Conservation (phyloP, 2,113 vertebrate species). For the Toxotes chatareus region DNA sequence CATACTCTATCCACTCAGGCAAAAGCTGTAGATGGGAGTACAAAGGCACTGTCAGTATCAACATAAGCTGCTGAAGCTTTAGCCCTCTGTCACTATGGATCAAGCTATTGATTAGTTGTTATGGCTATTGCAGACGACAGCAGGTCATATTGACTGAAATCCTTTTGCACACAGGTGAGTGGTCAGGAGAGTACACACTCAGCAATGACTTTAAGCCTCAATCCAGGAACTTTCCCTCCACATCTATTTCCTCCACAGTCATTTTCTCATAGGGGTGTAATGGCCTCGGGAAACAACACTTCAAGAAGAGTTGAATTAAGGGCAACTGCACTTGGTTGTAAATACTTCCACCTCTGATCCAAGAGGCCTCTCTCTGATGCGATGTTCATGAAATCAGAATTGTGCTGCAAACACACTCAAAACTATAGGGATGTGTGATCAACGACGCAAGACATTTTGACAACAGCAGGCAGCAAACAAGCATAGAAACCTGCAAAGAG, state of each 20-base stretch:
- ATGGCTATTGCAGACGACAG: conserved; percentile 61
- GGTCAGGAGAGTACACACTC: conserved; percentile 48
- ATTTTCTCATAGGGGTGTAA: conserved; percentile 6
- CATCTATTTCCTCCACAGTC: not conserved
- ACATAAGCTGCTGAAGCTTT: conserved; percentile 61
- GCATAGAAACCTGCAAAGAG: not conserved
- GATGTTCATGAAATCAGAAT: too few relatives aligned
- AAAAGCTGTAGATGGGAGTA: conserved; percentile 41
- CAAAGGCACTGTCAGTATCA: conserved; percentile 64
- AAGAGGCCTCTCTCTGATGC: too few relatives aligned
- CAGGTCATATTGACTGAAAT: conserved; percentile 65
- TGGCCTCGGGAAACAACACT: conserved; percentile 5
- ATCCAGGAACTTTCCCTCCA: not conserved
- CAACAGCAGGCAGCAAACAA: not conserved
- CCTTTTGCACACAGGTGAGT: conserved; percentile 58
- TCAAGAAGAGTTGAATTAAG: not conserved
- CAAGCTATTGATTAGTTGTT: conserved; percentile 74
- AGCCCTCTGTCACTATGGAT: conserved; percentile 65
- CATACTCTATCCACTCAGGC: conserved; percentile 38
- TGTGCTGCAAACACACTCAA: not conserved
- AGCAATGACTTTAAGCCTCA: conserved; percentile 48
- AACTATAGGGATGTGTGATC: not conserved
- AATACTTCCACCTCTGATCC: too few relatives aligned
- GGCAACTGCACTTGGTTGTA: too few relatives aligned
- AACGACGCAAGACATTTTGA: too few relatives aligned